Conservation (phyloP, 1,140 invertebrate genomes). For the Paraescarpia echinospica region DNA sequence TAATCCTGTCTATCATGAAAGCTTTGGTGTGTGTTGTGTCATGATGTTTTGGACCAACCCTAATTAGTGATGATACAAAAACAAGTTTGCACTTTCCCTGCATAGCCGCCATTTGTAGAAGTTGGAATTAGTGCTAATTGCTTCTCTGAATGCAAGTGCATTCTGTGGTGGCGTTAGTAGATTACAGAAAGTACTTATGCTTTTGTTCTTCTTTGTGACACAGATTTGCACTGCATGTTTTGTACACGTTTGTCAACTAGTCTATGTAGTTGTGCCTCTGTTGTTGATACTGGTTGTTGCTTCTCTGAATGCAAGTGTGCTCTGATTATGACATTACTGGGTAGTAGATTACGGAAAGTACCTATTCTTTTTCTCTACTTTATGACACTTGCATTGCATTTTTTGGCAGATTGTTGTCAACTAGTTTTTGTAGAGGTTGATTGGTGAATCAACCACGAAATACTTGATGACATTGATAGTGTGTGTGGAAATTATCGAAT, state of each 20-base stretch:
- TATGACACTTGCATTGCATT: background rate
- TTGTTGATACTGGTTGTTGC: too few species aligned
- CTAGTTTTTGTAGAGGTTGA: background rate
- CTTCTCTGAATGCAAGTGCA: background rate
- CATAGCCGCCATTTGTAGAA: background rate
- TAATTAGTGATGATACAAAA: background rate
- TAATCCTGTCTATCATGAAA: too few species aligned
- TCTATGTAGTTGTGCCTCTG: background rate
- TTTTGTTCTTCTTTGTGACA: background rate
- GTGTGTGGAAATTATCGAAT: too few species aligned
- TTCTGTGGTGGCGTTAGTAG: background rate
- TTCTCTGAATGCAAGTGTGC: too few species aligned
- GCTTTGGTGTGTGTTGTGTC: too few species aligned
- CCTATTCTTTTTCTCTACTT: background rate
- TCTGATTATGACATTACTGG: too few species aligned
- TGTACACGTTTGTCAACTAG: background rate
- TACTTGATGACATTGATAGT: background rate
- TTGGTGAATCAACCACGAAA: background rate
- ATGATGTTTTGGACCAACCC: too few species aligned
- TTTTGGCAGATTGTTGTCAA: background rate
- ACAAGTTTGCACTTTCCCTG: background rate
- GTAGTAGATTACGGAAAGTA: too few species aligned
- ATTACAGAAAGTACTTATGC: background rate
- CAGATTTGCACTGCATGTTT: background rate
- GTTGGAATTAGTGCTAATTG: background rate